These are phyloP conservation scores for Abrostola triplasia DNA, from an alignment of 2,888 invertebrate genomes.

Conservation along the genomic window DNA sequence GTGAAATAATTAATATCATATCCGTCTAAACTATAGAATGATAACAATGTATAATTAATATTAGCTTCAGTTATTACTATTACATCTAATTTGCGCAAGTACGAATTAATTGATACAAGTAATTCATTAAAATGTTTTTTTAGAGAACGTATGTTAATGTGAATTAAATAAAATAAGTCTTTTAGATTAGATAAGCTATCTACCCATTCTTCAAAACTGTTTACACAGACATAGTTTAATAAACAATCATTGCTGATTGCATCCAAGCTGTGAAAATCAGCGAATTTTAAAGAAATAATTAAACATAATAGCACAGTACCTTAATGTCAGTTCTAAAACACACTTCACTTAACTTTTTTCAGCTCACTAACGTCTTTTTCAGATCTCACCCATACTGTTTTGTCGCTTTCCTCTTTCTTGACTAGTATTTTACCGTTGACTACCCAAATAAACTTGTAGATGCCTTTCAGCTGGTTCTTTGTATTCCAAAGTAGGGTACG, in stretches of 20 bases:
- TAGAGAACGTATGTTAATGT: neutral
- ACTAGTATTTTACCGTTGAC: conserved; percentile 6
- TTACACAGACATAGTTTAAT: neutral
- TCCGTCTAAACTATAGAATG: too few species aligned
- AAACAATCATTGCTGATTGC: conserved; percentile 1
- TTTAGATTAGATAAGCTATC: neutral
- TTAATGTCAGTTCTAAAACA: neutral
- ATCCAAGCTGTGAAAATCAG: neutral
- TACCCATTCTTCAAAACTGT: neutral
- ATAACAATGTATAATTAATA: too few species aligned
- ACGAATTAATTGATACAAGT: neutral
- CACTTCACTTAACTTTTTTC: neutral
- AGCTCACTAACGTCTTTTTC: conserved; percentile 2
- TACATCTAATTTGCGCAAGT: too few species aligned
- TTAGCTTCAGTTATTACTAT: too few species aligned
- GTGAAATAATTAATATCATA: too few species aligned
- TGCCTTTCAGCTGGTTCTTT: conserved; percentile 4
- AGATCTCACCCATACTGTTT: conserved; percentile 2
- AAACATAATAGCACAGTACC: neutral
- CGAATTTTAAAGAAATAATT: neutral
- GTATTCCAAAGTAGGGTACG: conserved; percentile 9
- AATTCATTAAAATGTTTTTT: conserved; percentile 1
- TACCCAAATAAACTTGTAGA: conserved; percentile 10
- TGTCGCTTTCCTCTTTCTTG: conserved; percentile 6
- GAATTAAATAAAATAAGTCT: neutral